Conservation (phyloP, 2,888 invertebrate species). For the Tinea pellionella region DNA sequence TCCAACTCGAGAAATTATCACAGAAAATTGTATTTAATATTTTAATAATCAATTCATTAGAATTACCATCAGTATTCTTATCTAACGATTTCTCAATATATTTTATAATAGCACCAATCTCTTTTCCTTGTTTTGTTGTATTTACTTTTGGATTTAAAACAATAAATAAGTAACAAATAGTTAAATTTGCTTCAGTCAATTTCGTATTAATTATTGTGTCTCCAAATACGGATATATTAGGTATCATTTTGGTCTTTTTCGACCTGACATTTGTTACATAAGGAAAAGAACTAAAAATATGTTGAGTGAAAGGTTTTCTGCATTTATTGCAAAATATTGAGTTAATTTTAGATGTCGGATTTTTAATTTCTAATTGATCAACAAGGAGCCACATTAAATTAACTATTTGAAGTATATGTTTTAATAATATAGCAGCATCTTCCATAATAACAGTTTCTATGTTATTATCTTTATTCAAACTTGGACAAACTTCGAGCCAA, state of each 20-base stretch:
- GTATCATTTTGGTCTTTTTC: conserved; percentile 24
- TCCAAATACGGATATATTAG: conserved; percentile 27
- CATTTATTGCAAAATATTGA: conserved; percentile 65
- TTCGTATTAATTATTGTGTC: conserved; percentile 46
- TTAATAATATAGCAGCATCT: conserved; percentile 74
- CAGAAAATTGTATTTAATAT: conserved; percentile 45
- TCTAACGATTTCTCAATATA: conserved; percentile 63
- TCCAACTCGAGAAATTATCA: conserved; percentile 45
- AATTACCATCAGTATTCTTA: conserved; percentile 30
- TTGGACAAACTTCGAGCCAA: conserved; percentile 83
- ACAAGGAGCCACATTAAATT: conserved; percentile 67
- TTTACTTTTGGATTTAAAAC: conserved; percentile 46
- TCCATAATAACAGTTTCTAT: conserved; percentile 64
- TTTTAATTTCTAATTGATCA: conserved; percentile 37
- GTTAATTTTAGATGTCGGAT: conserved; percentile 47
- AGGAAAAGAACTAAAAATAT: conserved; percentile 70
- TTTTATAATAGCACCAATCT: conserved; percentile 45
- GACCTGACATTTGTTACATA: conserved; percentile 58
- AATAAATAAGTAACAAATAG: conserved; percentile 57
- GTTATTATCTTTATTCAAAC: conserved; percentile 37
- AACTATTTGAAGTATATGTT: conserved; percentile 73
- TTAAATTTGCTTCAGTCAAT: conserved; percentile 42
- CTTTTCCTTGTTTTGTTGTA: conserved; percentile 35
- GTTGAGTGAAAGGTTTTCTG: conserved; percentile 60
- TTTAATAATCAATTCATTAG: conserved; percentile 36